phyloP scores from a whole-genome alignment of 2,888 invertebrate genomes.

The Diadegma fenestrale region DNA sequence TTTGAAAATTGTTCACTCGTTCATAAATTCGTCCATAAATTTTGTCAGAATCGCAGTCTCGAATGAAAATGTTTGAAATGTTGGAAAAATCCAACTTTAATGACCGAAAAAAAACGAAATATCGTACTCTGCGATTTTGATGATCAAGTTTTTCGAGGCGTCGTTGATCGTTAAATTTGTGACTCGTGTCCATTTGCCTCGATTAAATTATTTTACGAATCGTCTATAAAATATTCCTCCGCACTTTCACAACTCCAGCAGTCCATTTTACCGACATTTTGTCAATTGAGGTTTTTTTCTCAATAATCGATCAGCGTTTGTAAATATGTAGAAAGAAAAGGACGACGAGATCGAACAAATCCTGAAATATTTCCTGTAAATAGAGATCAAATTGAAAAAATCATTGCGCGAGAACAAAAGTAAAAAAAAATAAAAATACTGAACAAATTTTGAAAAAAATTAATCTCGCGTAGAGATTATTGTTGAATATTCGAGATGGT shows the following conservation, averaged over 20 bases:
- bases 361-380: conserved; percentile 47
- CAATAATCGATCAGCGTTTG: conserved; percentile 7
- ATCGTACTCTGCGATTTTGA: not conserved
- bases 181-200: conserved; percentile 4
- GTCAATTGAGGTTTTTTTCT: not conserved
- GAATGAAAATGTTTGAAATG: not conserved
- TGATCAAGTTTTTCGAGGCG: not conserved
- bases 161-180: conserved; percentile 11
- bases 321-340: conserved; percentile 49
- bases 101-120: not conserved
- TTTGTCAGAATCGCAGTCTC: not conserved
- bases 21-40: not conserved
- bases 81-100: not conserved
- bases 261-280: conserved; percentile 1
- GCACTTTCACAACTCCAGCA: not conserved
- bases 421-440: not conserved
- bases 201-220: conserved; percentile 17
- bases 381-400: conserved; percentile 41
- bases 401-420: not conserved
- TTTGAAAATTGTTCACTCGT: not conserved
- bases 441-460: not conserved
- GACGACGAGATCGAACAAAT: conserved; percentile 20
- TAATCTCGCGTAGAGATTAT: not conserved
- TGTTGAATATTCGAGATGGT: conserved; percentile 11
- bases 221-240: not conserved